These are phyloP conservation scores for Agrilus biguttatus DNA, from an alignment of 2,888 invertebrate genomes.

Conservation along the genomic window DNA sequence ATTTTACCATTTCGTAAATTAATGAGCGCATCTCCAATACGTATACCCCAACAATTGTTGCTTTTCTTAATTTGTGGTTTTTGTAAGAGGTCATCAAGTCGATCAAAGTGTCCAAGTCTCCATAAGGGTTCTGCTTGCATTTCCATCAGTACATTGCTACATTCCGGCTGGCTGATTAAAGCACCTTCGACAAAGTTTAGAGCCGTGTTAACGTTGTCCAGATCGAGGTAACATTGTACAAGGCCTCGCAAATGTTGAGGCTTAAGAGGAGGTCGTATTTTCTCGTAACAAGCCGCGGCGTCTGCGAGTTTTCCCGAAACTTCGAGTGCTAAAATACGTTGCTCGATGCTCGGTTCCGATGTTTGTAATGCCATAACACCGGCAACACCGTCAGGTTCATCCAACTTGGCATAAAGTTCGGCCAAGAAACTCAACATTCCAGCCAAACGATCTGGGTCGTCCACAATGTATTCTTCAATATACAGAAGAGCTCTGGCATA, in stretches of 20 bases:
- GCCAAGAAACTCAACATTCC: conserved; percentile 49
- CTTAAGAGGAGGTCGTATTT: conserved; percentile 43
- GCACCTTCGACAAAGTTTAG: conserved; percentile 57
- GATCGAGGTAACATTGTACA: conserved; percentile 69
- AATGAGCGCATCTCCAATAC: conserved; percentile 56
- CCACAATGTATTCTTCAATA: conserved; percentile 55
- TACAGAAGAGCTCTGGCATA: conserved; percentile 62
- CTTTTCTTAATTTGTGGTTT: conserved; percentile 31
- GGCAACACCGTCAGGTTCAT: conserved; percentile 83
- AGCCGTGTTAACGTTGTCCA: conserved; percentile 80
- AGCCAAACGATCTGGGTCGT: conserved; percentile 37
- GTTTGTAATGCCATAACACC: conserved; percentile 64
- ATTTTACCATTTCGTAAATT: conserved; percentile 32
- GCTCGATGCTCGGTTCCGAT: conserved; percentile 61
- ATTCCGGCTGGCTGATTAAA: conserved; percentile 42
- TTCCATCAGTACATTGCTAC: conserved; percentile 46
- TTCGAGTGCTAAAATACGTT: conserved; percentile 73
- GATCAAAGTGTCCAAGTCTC: conserved; percentile 73
- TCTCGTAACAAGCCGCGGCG: conserved; percentile 79
- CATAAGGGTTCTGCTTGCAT: conserved; percentile 74
- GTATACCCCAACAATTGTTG: conserved; percentile 54
- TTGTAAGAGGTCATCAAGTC: conserved; percentile 49
- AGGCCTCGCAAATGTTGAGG: conserved; percentile 47
- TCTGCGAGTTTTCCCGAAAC: conserved; percentile 71
- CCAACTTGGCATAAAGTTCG: conserved; percentile 69